These are phyloP conservation scores for Lerista edwardsae DNA, from an alignment of 2,797 vertebrate genomes.

Conservation along the genomic window DNA sequence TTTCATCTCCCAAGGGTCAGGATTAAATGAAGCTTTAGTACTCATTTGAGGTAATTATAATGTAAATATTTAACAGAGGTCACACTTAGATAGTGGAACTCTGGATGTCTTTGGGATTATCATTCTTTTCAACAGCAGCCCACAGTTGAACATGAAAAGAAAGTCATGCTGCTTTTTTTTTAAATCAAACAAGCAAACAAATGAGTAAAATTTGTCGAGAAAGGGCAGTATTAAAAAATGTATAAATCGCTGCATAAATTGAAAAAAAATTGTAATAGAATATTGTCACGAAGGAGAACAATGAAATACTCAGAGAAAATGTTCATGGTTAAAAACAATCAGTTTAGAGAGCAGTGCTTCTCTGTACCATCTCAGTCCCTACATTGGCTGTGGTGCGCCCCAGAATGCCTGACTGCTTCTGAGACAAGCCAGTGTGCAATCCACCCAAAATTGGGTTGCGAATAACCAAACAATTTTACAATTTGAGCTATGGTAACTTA, in stretches of 20 bases:
- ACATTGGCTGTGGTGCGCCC: too few species aligned
- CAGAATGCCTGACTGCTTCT: too few species aligned
- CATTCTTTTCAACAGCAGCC: conserved; percentile 57
- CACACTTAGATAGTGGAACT: conserved; percentile 74
- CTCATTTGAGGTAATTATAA: conserved; percentile 79
- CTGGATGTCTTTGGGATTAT: conserved; percentile 70
- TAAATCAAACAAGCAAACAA: neutral
- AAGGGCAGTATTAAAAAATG: conserved; percentile 38
- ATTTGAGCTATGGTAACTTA: too few species aligned
- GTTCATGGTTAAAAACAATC: too few species aligned
- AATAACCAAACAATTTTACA: too few species aligned
- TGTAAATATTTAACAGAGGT: conserved; percentile 82
- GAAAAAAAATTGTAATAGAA: conserved; percentile 35
- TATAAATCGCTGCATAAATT: conserved; percentile 40
- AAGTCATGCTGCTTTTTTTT: conserved; percentile 27
- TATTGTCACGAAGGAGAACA: conserved; percentile 37
- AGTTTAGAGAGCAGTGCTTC: too few species aligned
- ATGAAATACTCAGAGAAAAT: too few species aligned
- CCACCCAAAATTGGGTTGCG: too few species aligned
- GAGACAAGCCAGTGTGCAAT: too few species aligned
- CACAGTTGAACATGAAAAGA: conserved; percentile 48
- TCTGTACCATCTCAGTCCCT: too few species aligned
- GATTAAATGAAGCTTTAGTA: conserved; percentile 81
- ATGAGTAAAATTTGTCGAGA: neutral
- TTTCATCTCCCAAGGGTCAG: conserved; percentile 75